Percentiles rank a stretch among this genome's conserved stretches.
Evolutionary conservation across 2,113 vertebrate species (phyloP).

Genomic region (Tympanuchus pallidicinctus): DNA sequence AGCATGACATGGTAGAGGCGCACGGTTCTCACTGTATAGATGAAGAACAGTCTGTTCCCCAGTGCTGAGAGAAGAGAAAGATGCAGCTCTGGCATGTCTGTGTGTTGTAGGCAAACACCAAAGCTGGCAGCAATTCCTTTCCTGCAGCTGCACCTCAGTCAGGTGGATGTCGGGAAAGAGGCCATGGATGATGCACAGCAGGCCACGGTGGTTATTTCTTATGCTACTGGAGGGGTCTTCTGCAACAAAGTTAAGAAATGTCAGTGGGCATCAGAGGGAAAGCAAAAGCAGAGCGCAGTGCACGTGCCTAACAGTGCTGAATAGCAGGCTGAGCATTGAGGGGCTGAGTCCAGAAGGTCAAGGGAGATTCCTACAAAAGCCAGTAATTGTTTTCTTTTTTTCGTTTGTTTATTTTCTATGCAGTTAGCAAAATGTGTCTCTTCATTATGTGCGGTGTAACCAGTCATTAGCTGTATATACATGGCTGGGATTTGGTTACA

Average conservation of each 20-base stretch:
- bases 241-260: not conserved
- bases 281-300: not conserved
- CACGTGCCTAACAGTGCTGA: not conserved
- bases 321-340: not conserved
- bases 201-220: not conserved
- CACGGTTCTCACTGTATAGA: not conserved
- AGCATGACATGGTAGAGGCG: not conserved
- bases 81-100: not conserved
- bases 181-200: not conserved
- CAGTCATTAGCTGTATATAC: constrained; percentile 54
- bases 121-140: not conserved
- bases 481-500: constrained; percentile 50
- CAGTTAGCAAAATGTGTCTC: constrained; percentile 63
- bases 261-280: not conserved
- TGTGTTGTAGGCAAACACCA: not conserved
- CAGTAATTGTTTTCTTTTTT: constrained; percentile 55
- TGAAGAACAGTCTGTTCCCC: not conserved
- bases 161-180: not conserved
- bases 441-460: constrained; percentile 60
- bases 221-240: not conserved
- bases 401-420: constrained; percentile 62
- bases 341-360: not conserved
- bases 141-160: accelerated
- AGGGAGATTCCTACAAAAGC: constrained; percentile 30
- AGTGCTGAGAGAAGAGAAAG: not conserved